Conservation (phyloP, 2,113 vertebrate species). For the Trochalopteron elliotii region DNA sequence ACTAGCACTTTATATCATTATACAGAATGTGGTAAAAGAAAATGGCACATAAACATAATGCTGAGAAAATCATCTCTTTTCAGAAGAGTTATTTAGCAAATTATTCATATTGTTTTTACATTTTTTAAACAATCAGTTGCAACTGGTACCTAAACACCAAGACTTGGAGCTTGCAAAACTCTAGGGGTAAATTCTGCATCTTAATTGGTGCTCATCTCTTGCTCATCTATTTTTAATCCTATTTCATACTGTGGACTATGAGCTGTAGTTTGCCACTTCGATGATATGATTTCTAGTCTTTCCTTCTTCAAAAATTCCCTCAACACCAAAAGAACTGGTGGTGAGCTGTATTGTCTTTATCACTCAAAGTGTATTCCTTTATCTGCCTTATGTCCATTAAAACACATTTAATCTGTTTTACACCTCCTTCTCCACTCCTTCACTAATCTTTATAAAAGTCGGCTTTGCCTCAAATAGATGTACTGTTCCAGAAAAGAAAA, state of each 20-base stretch:
- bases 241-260: neutral
- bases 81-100: neutral
- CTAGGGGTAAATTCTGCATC: neutral
- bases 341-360: neutral
- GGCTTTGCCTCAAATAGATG: neutral
- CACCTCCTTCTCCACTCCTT: neutral
- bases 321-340: neutral
- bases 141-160: neutral
- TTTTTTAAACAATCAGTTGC: neutral
- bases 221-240: neutral
- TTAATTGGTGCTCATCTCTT: neutral
- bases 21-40: neutral
- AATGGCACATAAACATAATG: neutral
- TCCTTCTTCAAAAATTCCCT: neutral
- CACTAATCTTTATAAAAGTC: neutral
- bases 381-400: neutral
- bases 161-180: neutral
- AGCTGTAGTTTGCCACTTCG: neutral
- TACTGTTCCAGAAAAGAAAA: neutral
- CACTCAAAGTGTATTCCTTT: neutral
- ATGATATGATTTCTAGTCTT: neutral
- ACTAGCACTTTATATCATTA: neutral
- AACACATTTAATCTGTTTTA: neutral
- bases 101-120: neutral
- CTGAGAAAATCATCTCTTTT: neutral